A percentile compares a stretch with the other conserved stretches of the same genome.
Evolutionary conservation across 2,797 vertebrate species (phyloP).

Genomic region (Glossophaga mutica): DNA sequence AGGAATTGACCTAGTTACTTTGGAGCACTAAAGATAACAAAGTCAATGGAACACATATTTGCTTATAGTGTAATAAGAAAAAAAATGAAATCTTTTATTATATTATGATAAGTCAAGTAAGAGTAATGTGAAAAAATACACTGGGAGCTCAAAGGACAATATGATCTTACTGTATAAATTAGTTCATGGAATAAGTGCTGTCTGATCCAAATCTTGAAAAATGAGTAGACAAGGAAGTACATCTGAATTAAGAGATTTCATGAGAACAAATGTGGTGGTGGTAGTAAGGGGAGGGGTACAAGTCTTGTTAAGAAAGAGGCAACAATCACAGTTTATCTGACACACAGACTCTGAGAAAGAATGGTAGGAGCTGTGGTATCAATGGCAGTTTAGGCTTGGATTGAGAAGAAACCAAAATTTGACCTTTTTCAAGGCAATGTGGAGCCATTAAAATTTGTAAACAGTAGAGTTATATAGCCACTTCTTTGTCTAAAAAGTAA

Average conservation of each 20-base stretch:
- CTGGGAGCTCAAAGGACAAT: background rate
- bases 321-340: background rate
- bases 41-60: background rate
- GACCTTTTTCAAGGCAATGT: background rate
- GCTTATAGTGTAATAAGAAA: background rate
- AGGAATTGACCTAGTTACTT: background rate
- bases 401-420: background rate
- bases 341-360: background rate
- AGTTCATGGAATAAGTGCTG: background rate
- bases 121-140: background rate
- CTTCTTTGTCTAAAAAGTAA: background rate
- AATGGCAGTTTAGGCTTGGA: background rate
- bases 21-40: background rate
- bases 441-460: background rate
- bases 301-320: background rate
- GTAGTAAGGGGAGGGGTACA: accelerated
- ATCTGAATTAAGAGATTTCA: background rate
- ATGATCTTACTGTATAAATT: background rate
- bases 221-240: background rate
- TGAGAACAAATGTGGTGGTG: background rate
- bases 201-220: background rate
- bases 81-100: background rate
- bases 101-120: background rate
- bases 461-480: background rate
- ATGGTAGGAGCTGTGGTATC: background rate